Evolutionary conservation across 2,797 vertebrate genomes (phyloP), one percentile per base, ranked within the genome.

Genomic region (Balearica regulorum): DNA sequence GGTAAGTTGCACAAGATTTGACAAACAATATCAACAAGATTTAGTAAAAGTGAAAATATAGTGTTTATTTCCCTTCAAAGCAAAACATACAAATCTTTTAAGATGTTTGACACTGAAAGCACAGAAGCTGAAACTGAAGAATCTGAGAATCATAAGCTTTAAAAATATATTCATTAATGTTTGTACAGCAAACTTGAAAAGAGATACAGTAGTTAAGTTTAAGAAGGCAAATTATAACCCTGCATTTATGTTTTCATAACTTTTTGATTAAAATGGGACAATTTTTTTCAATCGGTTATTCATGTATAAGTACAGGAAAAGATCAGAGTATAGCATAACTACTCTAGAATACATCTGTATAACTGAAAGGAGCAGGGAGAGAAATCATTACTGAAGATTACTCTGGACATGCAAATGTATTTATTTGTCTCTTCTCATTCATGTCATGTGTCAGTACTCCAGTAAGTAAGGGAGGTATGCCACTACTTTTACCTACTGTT

Each of bases 1-100:
- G 99, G 99, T 99, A 98, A 98, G 98, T 97, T 91, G 25, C 44
- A 62, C n/a, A 60, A 88, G 75, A 83, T 85, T 33, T 87, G 48
- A 89, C 65, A 81, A 41, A 88, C 16, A 72, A 13, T 60, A 78
- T 82, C 48, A 93, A 54, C 21, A 18, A 78, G 18, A 46, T 87
- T 89, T 60, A 53, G 21, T 71, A 55, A 78, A 82, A 90, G 51
- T 73, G 33, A 53, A 94, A 92, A 29, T 2, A 3, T 25, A 29
- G 10, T 4, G 0, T 83, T 83, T 83, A 28, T 68, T 85, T 77
- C 25, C 8, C 37, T 86, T 85, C 1, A 9, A 82, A 90, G 25
- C 53, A 80, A 77, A 84, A 6, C 5, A 8, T 54, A 8, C 54
- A 29, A 13, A 66, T 46, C 37, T 41, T 54, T 83, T 73, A 95